Evolutionary conservation across 2,797 vertebrate genomes (phyloP).

Genomic region (Pogonophryne albipinna): DNA sequence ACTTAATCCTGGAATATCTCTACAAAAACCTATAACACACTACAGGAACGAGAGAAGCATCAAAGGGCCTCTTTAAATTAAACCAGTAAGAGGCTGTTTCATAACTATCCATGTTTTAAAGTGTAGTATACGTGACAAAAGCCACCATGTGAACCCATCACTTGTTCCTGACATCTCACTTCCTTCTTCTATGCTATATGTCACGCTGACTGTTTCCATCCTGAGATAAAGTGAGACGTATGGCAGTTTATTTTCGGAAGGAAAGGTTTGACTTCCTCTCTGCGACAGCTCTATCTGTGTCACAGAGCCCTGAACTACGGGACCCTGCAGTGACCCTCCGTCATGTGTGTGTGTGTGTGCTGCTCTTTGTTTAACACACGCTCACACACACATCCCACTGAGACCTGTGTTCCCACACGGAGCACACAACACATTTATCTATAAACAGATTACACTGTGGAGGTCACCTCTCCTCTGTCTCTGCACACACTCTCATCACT

Average conservation of each 20-base stretch:
- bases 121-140: background rate
- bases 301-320: slow-evolving; percentile 28
- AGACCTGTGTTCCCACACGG: slow-evolving; percentile 67
- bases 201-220: slow-evolving; percentile 27
- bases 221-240: slow-evolving; percentile 35
- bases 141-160: background rate
- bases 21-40: no score
- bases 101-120: background rate
- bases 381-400: slow-evolving; percentile 41
- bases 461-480: slow-evolving; percentile 55
- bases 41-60: no score
- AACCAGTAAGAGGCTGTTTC: background rate
- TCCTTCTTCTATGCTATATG: slow-evolving; percentile 1
- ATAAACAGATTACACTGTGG: slow-evolving; percentile 60
- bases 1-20: no score
- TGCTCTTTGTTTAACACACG: slow-evolving; percentile 44
- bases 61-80: no score
- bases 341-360: slow-evolving; percentile 17
- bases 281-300: slow-evolving; percentile 39
- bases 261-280: slow-evolving; percentile 51
- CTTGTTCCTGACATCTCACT: slow-evolving; percentile 2
- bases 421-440: slow-evolving; percentile 70
- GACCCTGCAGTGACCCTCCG: slow-evolving; percentile 30
- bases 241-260: slow-evolving; percentile 39
- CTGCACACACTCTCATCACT: slow-evolving; percentile 22